Base-by-base conservation (phyloP, 2,888 invertebrate species). In the Cataglyphis cursor region DNA sequence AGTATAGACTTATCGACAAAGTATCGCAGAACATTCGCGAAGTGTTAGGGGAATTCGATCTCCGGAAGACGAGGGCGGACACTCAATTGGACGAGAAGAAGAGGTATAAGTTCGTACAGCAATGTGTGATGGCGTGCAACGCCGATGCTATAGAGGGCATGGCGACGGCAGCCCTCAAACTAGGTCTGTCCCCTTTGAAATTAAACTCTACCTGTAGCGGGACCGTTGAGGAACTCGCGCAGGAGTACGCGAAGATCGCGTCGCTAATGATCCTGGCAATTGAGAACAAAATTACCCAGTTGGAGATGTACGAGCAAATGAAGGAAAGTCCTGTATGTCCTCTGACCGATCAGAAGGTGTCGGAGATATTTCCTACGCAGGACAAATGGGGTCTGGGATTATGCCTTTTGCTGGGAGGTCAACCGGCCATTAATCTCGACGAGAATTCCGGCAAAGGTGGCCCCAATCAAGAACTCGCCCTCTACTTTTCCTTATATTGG, bases 391-490 rank as follows among this genome's bases (percentile, higher is more conserved):
- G 89, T 18, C 80, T 91, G n/a, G 92, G 93, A 8, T 66, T 96
- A 57, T 96, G 96, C 87, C 90, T 96, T 4, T 90, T 97, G 24
- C 94, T 95, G 82, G 97, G 97, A 0, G 97, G 97, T 5, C 97
- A 97, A 93, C 96, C 97, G 0, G 96, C 96, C 0, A 96, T 97
- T 3, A 93, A 93, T 41, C 95, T 96, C 24, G 15, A 95, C 3
- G 95, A 95, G 0, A 85, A 84, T 10, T 62, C 81, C 6, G 96
- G 96, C 1, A 93, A 92, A 75, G 97, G 97, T 38, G 97, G 97
- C 1, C 95, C 97, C 15, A 97, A 96, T 94, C 97, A 97, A 92
- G 97, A 97, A 93, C 95, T 97, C 91, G 96, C 96, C 0, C 93
- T 97, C n/a, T 92, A 91, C 62, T 93, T 93, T 85, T 92, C 93